phyloP scores from a whole-genome alignment of 1,140 invertebrate genomes.

The Oppia nitens region DNA sequence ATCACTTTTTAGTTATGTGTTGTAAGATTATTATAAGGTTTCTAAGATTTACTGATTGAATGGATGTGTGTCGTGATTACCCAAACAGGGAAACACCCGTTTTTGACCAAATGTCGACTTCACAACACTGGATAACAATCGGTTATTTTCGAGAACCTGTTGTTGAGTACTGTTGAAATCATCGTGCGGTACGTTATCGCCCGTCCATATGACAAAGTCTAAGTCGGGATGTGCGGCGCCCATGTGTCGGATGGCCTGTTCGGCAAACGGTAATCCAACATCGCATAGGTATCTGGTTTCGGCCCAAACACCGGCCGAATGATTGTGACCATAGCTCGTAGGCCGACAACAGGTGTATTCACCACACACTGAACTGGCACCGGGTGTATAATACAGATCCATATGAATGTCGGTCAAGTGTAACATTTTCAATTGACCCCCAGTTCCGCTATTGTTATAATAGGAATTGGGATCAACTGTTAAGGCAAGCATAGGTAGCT shows the following conservation, averaged over 20 bases:
- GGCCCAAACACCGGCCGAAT: slow-evolving; percentile 54
- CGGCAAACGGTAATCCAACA: slow-evolving; percentile 44
- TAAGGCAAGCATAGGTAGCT: not conserved
- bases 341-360: slow-evolving; percentile 58
- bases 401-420: slow-evolving; percentile 65
- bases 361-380: slow-evolving; percentile 46
- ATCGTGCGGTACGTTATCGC: slow-evolving; percentile 63
- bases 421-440: slow-evolving; percentile 32
- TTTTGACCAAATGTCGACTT: slow-evolving; percentile 34
- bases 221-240: slow-evolving; percentile 29
- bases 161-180: slow-evolving; percentile 55
- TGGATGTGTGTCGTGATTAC: slow-evolving; percentile 78
- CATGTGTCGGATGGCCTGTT: slow-evolving; percentile 34
- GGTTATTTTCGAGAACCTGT: not conserved
- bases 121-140: not conserved
- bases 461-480: not conserved
- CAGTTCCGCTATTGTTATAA: not conserved
- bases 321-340: slow-evolving; percentile 30
- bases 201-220: slow-evolving; percentile 62
- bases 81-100: slow-evolving; percentile 51
- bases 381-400: slow-evolving; percentile 48
- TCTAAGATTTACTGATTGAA: slow-evolving; percentile 49
- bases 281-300: slow-evolving; percentile 51
- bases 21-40: too few relatives aligned
- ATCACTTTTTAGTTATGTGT: too few relatives aligned